phyloP scores from a whole-genome alignment of 2,797 vertebrate genomes.

The Champsocephalus esox region DNA sequence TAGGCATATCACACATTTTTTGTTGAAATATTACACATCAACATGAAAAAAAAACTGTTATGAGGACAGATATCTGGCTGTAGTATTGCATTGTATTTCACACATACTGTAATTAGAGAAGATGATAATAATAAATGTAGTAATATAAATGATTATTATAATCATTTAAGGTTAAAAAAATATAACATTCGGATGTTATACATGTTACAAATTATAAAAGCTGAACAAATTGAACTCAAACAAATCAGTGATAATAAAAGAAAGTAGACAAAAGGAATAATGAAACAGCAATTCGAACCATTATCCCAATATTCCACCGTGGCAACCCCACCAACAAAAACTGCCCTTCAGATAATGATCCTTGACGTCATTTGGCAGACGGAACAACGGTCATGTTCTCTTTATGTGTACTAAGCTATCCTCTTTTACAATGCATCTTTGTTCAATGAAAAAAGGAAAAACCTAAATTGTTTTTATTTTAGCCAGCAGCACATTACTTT shows the following conservation, averaged over 20 bases:
- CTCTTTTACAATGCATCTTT: background rate
- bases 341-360: constrained; percentile 18
- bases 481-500: constrained; percentile 8
- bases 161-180: constrained; percentile 16
- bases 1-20: background rate
- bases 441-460: constrained; percentile 1
- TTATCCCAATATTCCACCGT: background rate
- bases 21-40: background rate
- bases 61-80: background rate
- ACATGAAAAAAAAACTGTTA: background rate
- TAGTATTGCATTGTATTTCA: background rate
- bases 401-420: constrained; percentile 12
- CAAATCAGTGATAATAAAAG: constrained; percentile 22
- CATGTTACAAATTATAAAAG: constrained; percentile 13
- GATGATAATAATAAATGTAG: constrained; percentile 1
- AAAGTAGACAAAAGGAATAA: background rate
- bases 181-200: constrained; percentile 19
- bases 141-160: background rate
- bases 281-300: constrained; percentile 20
- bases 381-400: constrained; percentile 8
- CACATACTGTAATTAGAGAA: background rate
- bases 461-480: background rate
- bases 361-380: constrained; percentile 4
- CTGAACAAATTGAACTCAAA: constrained; percentile 14
- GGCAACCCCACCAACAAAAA: constrained; percentile 6